phyloP scores from a whole-genome alignment of 2,113 vertebrate genomes.

The Corythaixoides concolor region DNA sequence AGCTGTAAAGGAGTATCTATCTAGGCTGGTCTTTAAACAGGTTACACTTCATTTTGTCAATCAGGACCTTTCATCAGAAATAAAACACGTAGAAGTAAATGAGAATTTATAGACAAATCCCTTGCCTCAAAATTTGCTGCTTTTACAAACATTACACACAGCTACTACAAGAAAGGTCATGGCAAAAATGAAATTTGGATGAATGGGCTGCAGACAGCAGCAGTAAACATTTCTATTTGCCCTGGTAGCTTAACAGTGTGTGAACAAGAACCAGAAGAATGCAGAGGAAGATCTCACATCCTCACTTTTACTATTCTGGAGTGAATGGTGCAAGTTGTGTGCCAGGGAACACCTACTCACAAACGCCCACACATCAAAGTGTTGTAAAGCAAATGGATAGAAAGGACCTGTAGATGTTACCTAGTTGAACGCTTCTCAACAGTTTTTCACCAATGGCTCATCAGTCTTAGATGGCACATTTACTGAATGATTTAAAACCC shows the following conservation, averaged over 20 bases:
- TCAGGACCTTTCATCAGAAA: neutral
- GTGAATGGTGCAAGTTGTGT: neutral
- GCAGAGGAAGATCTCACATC: neutral
- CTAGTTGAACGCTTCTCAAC: neutral
- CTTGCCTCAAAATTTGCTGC: neutral
- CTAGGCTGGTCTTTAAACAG: neutral
- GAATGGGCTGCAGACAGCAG: neutral
- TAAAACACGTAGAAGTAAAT: neutral
- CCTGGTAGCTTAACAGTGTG: neutral
- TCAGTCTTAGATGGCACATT: neutral
- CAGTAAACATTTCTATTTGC: neutral
- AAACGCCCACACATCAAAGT: accelerated
- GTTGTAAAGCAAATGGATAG: neutral
- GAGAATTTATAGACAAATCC: neutral
- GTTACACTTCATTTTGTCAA: constrained; percentile 3
- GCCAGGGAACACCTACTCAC: neutral
- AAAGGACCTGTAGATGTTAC: neutral
- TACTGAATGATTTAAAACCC: neutral
- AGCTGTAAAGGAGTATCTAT: neutral
- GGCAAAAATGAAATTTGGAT: neutral
- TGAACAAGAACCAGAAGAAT: neutral
- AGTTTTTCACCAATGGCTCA: neutral
- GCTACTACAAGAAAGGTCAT: neutral
- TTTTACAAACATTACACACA: neutral
- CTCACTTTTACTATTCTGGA: neutral